These are phyloP conservation scores for Scopus umbretta DNA, from an alignment of 2,113 vertebrate genomes.

Conservation along the genomic window DNA sequence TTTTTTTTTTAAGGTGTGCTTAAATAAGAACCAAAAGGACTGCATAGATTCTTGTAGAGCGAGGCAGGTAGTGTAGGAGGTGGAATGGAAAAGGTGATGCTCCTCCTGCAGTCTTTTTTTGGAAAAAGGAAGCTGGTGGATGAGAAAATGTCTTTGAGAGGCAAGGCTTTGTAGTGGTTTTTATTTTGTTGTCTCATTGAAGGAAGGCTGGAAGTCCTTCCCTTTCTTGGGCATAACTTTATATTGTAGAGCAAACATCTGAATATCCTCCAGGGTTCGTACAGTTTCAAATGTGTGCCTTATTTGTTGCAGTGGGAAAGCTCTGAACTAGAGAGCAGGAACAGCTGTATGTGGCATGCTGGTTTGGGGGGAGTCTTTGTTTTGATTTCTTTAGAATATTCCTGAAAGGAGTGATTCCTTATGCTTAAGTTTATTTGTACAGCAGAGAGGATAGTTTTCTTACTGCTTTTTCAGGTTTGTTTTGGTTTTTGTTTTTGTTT, in stretches of 20 bases:
- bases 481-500: too few relatives aligned
- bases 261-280: background rate
- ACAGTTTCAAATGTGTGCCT: background rate
- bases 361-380: background rate
- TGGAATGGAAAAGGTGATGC: background rate
- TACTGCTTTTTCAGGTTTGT: background rate
- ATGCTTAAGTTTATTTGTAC: background rate
- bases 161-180: background rate
- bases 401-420: background rate
- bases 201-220: background rate
- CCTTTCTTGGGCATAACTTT: background rate
- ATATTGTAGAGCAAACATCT: constrained; percentile 17
- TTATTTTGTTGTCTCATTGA: background rate
- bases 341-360: background rate
- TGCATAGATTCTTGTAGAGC: rapidly evolving
- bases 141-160: background rate
- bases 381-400: background rate
- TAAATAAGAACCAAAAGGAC: background rate
- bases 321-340: background rate
- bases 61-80: background rate
- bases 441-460: background rate
- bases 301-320: background rate
- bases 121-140: background rate
- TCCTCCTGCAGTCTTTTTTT: background rate
- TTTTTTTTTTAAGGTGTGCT: background rate